Conservation (phyloP, 2,113 vertebrate species). For the Syngnathoides biaculeatus region DNA sequence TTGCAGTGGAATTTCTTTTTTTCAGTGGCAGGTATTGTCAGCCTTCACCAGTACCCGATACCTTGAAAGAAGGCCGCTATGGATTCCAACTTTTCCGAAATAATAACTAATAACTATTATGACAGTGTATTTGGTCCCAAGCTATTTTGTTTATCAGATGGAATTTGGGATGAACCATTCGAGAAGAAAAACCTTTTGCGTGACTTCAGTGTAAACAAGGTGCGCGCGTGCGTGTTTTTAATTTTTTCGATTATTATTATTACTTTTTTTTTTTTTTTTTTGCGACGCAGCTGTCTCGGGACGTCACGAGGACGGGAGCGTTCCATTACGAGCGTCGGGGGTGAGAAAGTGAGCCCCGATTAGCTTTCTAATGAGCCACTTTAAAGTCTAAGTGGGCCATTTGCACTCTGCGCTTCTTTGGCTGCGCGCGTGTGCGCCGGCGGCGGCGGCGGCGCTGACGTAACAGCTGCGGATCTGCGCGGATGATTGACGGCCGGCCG, state of each 20-base stretch:
- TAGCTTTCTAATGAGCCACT: conserved; percentile 14
- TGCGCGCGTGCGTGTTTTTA: neutral
- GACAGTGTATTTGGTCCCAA: no score
- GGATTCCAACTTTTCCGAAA: no score
- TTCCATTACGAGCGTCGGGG: conserved; percentile 7
- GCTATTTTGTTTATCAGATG: no score
- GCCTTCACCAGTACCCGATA: no score
- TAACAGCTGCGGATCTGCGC: conserved; percentile 9
- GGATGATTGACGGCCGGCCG: conserved; percentile 4
- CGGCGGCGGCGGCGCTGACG: neutral
- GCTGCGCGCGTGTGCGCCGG: neutral
- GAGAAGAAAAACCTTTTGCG: neutral
- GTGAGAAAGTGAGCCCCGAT: conserved; percentile 15
- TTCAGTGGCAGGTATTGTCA: no score
- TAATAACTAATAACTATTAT: no score
- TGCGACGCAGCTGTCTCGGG: neutral
- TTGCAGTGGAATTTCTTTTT: no score
- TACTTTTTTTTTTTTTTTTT: neutral
- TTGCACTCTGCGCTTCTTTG: conserved; percentile 12
- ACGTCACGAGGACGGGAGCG: conserved; percentile 3
- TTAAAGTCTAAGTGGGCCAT: conserved; percentile 14
- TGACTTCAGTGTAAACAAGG: neutral
- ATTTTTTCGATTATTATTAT: no score
- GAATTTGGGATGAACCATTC: no score
- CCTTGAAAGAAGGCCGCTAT: no score